Evolutionary conservation across 2,113 vertebrate genomes (phyloP).

Genomic region (Oreochromis spilurus): DNA sequence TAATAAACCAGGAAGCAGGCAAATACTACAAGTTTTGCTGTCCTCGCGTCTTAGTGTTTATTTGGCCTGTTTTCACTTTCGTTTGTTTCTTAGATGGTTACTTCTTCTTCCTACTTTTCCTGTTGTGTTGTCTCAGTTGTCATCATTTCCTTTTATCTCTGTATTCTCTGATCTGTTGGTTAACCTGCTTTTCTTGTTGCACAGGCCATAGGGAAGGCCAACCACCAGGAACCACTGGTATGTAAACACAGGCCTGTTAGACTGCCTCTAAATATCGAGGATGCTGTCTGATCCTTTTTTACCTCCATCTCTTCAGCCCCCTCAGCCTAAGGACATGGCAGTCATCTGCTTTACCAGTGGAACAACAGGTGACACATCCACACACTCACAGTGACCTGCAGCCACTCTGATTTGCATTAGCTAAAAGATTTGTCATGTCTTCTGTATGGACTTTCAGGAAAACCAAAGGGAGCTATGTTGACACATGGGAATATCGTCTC

Average conservation of each 20-base stretch:
- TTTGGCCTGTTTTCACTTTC: not conserved
- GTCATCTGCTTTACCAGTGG: conserved; percentile 77
- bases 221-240: conserved; percentile 76
- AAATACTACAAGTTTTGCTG: not conserved
- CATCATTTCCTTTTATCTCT: not conserved
- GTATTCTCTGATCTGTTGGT: not conserved
- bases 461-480: conserved; percentile 91
- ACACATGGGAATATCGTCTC: conserved; percentile 85
- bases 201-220: conserved; percentile 77
- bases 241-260: conserved; percentile 31
- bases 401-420: not conserved
- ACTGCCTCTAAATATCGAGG: not conserved
- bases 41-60: not conserved
- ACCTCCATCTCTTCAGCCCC: conserved; percentile 47
- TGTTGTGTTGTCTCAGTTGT: not conserved
- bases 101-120: not conserved
- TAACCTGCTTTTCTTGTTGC: not conserved
- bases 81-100: not conserved
- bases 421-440: not conserved
- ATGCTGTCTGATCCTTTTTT: not conserved
- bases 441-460: conserved; percentile 71
- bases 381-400: not conserved
- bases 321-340: conserved; percentile 66
- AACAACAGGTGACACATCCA: conserved; percentile 61
- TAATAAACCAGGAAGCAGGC: not conserved